Conservation (phyloP, 2,113 vertebrate genomes). For the Sigmodon hispidus region DNA sequence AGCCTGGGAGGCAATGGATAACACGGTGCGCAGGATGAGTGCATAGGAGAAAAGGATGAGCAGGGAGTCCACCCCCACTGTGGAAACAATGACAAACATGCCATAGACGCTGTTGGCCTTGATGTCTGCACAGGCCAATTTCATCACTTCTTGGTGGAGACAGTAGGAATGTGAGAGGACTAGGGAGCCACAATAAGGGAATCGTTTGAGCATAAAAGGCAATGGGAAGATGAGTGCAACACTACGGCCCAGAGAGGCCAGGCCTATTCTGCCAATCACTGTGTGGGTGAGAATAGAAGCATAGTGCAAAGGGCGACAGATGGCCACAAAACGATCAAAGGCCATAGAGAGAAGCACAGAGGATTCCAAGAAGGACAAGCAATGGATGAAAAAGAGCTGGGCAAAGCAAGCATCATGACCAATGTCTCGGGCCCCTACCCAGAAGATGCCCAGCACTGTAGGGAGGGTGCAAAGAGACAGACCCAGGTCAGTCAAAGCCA, state of each 20-base stretch:
- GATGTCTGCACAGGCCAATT: constrained; percentile 74
- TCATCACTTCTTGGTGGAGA: constrained; percentile 78
- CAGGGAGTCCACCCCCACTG: constrained; percentile 79
- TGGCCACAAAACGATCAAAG: constrained; percentile 76
- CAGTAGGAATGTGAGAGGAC: constrained; percentile 74
- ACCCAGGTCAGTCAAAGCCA: constrained; percentile 78
- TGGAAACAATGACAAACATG: constrained; percentile 78
- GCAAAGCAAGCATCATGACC: constrained; percentile 67
- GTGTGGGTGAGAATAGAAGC: constrained; percentile 73
- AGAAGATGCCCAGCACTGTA: constrained; percentile 75
- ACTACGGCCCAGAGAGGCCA: constrained; percentile 63
- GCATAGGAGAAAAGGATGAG: constrained; percentile 79
- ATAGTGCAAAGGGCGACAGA: constrained; percentile 74
- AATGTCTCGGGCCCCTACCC: constrained; percentile 58
- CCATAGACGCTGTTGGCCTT: constrained; percentile 74
- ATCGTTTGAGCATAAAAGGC: constrained; percentile 74
- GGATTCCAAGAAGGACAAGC: constrained; percentile 80
- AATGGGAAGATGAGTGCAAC: constrained; percentile 65
- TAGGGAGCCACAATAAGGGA: constrained; percentile 71
- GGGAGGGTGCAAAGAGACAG: constrained; percentile 77
- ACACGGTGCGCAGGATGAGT: constrained; percentile 70
- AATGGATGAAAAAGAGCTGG: constrained; percentile 80
- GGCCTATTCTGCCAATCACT: constrained; percentile 65
- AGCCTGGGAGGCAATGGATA: constrained; percentile 65
- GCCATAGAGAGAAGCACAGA: constrained; percentile 75